phyloP scores from a whole-genome alignment of 2,888 invertebrate species.

The Copidosoma aretas region DNA sequence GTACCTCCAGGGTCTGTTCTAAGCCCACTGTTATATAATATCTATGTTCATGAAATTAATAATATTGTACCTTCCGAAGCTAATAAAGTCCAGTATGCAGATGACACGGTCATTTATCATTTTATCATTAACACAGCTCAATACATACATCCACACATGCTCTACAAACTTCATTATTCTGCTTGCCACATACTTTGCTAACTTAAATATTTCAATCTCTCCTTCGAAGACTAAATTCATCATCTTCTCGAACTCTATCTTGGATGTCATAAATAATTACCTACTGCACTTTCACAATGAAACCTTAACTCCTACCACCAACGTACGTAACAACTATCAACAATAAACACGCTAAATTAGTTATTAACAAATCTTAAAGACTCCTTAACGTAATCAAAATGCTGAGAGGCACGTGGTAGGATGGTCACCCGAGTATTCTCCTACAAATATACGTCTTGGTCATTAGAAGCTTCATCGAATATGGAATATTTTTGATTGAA shows the following conservation, averaged over 20 bases:
- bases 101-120: slow-evolving; percentile 7
- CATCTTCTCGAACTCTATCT: too few species aligned
- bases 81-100: slow-evolving; percentile 8
- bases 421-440: background rate
- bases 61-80: too few species aligned
- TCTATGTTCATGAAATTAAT: background rate
- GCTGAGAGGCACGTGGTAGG: slow-evolving; percentile 15
- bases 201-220: too few species aligned
- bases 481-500: background rate
- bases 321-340: background rate
- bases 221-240: too few species aligned
- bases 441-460: background rate
- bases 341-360: background rate
- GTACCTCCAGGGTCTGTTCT: slow-evolving; percentile 18
- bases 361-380: slow-evolving; percentile 6
- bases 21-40: slow-evolving; percentile 10
- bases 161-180: too few species aligned
- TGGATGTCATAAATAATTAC: too few species aligned
- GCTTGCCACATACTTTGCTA: too few species aligned
- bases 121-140: too few species aligned
- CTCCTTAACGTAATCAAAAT: slow-evolving; percentile 7
- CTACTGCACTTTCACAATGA: too few species aligned
- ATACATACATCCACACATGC: too few species aligned
- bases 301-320: too few species aligned
- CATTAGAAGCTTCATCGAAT: slow-evolving; percentile 3